Evolutionary conservation across 2,797 vertebrate genomes (phyloP), one percentile per base, ranked within the genome.

Genomic region (Anomalospiza imberbis): DNA sequence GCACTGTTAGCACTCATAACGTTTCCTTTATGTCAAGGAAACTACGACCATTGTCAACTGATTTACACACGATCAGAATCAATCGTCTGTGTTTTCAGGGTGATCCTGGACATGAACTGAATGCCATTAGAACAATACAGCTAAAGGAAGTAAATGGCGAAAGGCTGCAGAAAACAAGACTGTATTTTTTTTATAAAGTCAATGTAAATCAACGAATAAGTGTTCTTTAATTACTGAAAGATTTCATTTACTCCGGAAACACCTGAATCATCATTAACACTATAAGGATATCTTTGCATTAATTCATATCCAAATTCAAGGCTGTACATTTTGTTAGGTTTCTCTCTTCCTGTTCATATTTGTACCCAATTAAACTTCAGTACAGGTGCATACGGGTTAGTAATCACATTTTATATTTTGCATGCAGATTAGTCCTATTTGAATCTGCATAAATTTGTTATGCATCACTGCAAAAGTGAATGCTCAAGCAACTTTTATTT

Each of bases 401-500:
- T 95, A 97, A 97, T 97, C 97, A 98, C 63, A 96, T 93, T 97
- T 97, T 97, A 94, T 96, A 96, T 96, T 97, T 97, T 97, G 94
- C 96, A 97, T 97, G 95, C 94, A 97, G 96, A 98, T 98, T 97
- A 97, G 92, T 96, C 94, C 89, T 91, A 96, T 50, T 73, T 12
- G 65, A 97, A 98, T 98, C 97, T 98, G 96, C 97, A 98, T 98
- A 98, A 94, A 97, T 97, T 97, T 97, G 96, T 97, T 97, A 97
- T 96, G 97, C 97, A 96, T 94, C 96, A 84, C 93, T 95, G 94
- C 96, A 97, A 96, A 98, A 98, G 93, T 97, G 96, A 98, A 97
- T 96, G 97, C 94, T 97, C 95, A 97, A 97, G 97, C 97, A 98
- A 98, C 97, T 98, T 98, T 98, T 98, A 97, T 98, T 98, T 98